Evolutionary conservation across 2,797 vertebrate species (phyloP), one percentile per base, ranked within the genome.

Genomic region (Sebastes baramenuke): DNA sequence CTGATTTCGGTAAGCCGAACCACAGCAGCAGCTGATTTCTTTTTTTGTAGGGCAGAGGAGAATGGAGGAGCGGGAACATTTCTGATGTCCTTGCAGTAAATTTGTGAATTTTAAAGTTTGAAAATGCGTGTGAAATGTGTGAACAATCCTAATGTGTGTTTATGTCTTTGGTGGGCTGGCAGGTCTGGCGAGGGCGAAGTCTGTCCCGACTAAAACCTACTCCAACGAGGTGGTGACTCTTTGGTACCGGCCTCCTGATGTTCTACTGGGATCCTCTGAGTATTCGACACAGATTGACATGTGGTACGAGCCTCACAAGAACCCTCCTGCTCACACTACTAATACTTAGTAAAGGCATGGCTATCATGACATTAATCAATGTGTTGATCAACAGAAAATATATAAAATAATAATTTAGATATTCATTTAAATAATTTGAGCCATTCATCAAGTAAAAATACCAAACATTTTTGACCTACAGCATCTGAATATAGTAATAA

Each of bases 241-340:
- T 10, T 99, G 98, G 98, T 99, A 99, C 91, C 96, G 98, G 66
- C 98, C 98, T n/a, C 98, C 98, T 10, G 98, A 99, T 71, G 97
- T 99, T 52, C 97, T 99, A 5, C 96, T 99, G 2, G 98, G 98
- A 49, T 98, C 97, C 78, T 98, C 98, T 0, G 98, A 99, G 91
- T 99, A 99, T 87, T 99, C 98, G 3, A 99, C 98, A 67, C 98
- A 98, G 91, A 98, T 99, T 36, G 98, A 99, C 91, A 99, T 99
- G 98, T 99, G 98, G 98, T 99, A 92, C 3, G 84, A 71, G 32
- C 62, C 73, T 76, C 34, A 32, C 14, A 10, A 3, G 22, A 64
- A 30, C 55, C 13, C 72, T 58, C 5, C 38, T 22, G 7, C 27
- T 68, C 8, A 30, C 13, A 13, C 12, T 38, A 0, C 14, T n/a